These are phyloP conservation scores for Noctua janthe DNA, from an alignment of 2,888 invertebrate genomes.

Conservation along the genomic window DNA sequence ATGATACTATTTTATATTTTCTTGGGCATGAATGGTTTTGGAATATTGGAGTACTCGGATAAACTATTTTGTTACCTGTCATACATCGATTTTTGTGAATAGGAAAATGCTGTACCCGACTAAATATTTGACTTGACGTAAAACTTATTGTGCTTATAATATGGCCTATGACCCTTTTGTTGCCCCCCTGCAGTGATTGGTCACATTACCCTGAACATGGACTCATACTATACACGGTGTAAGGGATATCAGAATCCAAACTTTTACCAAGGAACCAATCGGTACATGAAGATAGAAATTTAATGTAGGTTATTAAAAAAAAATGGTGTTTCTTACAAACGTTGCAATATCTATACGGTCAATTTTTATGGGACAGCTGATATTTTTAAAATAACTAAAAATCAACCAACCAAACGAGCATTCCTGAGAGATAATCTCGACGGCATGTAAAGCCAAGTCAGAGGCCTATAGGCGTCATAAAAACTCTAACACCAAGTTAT, in stretches of 20 bases:
- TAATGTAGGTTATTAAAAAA: too few relatives aligned
- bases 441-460: too few relatives aligned
- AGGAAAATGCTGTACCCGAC: background rate
- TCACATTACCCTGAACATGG: background rate
- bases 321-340: too few relatives aligned
- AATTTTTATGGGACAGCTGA: background rate
- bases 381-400: too few relatives aligned
- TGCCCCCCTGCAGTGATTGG: background rate
- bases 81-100: slow-evolving; percentile 6
- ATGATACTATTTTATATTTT: slow-evolving; percentile 1
- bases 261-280: background rate
- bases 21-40: slow-evolving; percentile 28
- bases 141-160: background rate
- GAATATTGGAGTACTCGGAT: background rate
- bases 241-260: background rate
- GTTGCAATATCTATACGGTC: background rate
- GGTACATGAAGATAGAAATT: background rate
- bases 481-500: too few relatives aligned
- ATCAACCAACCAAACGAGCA: too few relatives aligned
- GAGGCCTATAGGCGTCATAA: too few relatives aligned
- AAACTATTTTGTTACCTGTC: slow-evolving; percentile 12
- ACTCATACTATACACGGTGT: background rate
- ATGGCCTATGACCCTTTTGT: background rate
- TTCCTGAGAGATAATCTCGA: too few relatives aligned
- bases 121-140: background rate